phyloP scores from a whole-genome alignment of 2,888 invertebrate species.

The Geophilus truncorum region DNA sequence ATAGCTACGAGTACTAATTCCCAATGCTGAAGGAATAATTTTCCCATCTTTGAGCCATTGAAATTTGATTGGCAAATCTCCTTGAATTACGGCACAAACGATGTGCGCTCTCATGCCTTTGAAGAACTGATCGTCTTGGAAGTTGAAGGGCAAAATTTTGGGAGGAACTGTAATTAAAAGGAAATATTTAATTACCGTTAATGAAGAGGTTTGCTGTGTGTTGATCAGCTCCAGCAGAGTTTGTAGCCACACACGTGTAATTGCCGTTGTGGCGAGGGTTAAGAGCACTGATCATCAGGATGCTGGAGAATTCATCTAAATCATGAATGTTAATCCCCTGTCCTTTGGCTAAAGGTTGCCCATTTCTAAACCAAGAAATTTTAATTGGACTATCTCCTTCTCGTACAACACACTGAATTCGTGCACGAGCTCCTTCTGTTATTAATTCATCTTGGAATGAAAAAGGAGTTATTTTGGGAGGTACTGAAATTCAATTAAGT shows the following conservation, averaged over 20 bases:
- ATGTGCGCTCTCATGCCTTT: slow-evolving; percentile 38
- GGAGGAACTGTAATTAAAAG: slow-evolving; percentile 37
- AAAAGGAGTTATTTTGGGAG: slow-evolving; percentile 55
- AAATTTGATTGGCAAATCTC: slow-evolving; percentile 38
- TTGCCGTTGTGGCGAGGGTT: slow-evolving; percentile 11
- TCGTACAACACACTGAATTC: slow-evolving; percentile 28
- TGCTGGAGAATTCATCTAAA: slow-evolving; percentile 45
- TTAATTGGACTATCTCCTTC: slow-evolving; percentile 45
- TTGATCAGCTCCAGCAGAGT: background rate
- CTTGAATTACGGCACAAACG: slow-evolving; percentile 38
- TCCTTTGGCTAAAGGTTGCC: slow-evolving; percentile 42
- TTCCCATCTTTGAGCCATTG: slow-evolving; percentile 56
- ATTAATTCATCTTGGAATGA: slow-evolving; percentile 48
- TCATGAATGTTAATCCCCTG: slow-evolving; percentile 40
- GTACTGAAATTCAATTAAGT: background rate
- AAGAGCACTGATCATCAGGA: slow-evolving; percentile 40
- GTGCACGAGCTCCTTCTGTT: slow-evolving; percentile 3
- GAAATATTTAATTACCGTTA: background rate
- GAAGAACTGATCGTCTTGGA: slow-evolving; percentile 36
- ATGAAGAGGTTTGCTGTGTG: background rate
- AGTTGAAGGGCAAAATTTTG: slow-evolving; percentile 38
- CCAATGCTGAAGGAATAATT: slow-evolving; percentile 33
- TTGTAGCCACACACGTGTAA: background rate
- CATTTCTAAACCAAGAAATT: slow-evolving; percentile 47
- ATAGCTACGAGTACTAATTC: slow-evolving; percentile 39